Percentiles rank a stretch among this genome's conserved stretches.
Conservation (phyloP, 2,797 vertebrate species). For the Balearica regulorum region DNA sequence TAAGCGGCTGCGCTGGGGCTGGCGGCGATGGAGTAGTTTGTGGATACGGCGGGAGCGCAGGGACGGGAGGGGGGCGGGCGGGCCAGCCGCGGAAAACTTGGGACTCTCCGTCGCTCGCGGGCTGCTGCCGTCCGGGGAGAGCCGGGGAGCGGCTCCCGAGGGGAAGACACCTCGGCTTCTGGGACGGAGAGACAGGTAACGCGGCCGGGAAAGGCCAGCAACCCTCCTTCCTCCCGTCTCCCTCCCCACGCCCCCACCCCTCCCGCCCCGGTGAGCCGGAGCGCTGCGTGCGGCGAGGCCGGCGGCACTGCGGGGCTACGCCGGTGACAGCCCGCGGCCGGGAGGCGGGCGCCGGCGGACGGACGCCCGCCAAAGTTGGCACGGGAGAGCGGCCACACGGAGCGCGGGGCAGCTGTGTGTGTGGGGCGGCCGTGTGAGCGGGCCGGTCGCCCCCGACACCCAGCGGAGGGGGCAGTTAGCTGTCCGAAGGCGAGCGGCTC, state of each 20-base stretch:
- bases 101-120: background rate
- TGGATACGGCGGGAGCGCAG: slow-evolving; percentile 5
- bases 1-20: slow-evolving; percentile 54
- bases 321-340: background rate
- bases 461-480: background rate
- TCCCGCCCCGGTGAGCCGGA: background rate
- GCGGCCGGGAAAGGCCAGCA: background rate
- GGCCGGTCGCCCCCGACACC: background rate
- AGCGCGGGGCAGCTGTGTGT: background rate
- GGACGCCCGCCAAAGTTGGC: background rate
- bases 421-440: background rate
- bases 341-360: background rate
- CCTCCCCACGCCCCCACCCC: background rate
- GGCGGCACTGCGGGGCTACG: background rate
- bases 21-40: slow-evolving; percentile 39
- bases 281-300: background rate
- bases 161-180: background rate
- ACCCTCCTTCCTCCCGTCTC: background rate
- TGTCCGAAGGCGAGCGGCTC: background rate
- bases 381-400: background rate
- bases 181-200: slow-evolving; percentile 32
- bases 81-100: background rate
- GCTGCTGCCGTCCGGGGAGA: background rate
- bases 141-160: background rate
- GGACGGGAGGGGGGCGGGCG: background rate